A percentile compares a stretch with the other conserved stretches of the same genome.
Evolutionary conservation across 2,888 invertebrate genomes (phyloP).

Genomic region (Leptopilina syphax): DNA sequence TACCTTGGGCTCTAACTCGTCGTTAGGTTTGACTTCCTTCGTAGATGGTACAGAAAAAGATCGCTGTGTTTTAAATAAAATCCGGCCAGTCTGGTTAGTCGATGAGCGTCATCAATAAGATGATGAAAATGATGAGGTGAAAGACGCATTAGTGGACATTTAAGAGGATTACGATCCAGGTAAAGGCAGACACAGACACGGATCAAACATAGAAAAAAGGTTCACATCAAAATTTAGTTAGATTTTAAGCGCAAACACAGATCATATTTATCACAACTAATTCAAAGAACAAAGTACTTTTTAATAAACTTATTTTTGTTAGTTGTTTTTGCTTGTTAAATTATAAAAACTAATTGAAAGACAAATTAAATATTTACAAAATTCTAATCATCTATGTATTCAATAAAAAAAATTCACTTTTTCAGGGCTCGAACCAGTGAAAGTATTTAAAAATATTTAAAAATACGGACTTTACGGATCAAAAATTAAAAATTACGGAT

Average conservation of each 20-base stretch:
- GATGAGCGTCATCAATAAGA: conserved; percentile 77
- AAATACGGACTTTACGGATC: too few species aligned
- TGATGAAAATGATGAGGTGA: conserved; percentile 56
- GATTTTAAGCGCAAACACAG: conserved; percentile 46
- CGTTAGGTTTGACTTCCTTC: conserved; percentile 83
- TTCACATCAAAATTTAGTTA: conserved; percentile 47
- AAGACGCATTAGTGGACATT: conserved; percentile 61
- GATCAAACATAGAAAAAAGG: conserved; percentile 60
- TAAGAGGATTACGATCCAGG: conserved; percentile 60
- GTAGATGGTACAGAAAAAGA: conserved; percentile 95
- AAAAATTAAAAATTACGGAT: too few species aligned
- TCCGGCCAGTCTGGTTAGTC: conserved; percentile 70
- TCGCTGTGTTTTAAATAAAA: conserved; percentile 94
- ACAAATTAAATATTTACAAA: not conserved
- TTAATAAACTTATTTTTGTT: not conserved
- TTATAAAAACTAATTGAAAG: not conserved
- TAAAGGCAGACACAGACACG: conserved; percentile 62
- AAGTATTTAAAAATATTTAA: too few species aligned
- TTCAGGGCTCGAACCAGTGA: too few species aligned
- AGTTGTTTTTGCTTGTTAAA: not conserved
- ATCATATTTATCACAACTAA: conserved; percentile 13
- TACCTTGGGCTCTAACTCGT: conserved; percentile 78
- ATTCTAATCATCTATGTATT: too few species aligned
- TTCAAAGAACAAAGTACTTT: not conserved
- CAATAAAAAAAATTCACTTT: too few species aligned